Percentiles rank a stretch among this genome's conserved stretches.
Evolutionary conservation across 2,797 vertebrate genomes (phyloP).

Genomic region (Tokudaia tokunoshimensis): DNA sequence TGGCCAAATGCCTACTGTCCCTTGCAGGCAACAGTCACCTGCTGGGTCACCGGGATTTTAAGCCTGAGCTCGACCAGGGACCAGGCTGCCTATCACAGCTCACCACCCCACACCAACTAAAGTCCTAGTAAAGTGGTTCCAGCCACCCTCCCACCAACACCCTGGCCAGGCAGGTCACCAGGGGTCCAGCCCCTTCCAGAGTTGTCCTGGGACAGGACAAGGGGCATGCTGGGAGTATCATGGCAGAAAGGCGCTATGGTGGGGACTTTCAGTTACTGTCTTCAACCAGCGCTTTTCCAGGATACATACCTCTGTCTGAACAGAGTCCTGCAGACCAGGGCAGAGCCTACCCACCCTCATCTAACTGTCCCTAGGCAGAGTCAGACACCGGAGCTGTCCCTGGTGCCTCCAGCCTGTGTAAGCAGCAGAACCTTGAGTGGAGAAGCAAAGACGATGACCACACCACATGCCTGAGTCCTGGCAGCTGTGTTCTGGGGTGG

Average conservation of each 20-base stretch:
- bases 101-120: background rate
- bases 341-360: background rate
- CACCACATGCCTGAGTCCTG: rapidly evolving
- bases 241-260: background rate
- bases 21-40: no score
- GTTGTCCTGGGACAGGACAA: background rate
- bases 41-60: no score
- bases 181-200: background rate
- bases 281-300: background rate
- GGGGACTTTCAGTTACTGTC: background rate
- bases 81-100: no score
- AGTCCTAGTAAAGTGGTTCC: background rate
- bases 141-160: background rate
- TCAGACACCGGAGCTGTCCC: background rate
- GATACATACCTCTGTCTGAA: background rate
- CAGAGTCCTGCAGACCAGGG: background rate
- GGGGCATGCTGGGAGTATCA: background rate
- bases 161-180: background rate
- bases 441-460: background rate
- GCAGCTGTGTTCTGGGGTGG: background rate
- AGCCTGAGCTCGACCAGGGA: no score
- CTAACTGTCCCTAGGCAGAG: background rate
- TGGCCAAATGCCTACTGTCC: no score
- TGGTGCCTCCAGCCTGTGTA: background rate
- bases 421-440: background rate